Evolutionary conservation across 2,888 invertebrate genomes (phyloP).

Genomic region (Amblyjoppa proteus): DNA sequence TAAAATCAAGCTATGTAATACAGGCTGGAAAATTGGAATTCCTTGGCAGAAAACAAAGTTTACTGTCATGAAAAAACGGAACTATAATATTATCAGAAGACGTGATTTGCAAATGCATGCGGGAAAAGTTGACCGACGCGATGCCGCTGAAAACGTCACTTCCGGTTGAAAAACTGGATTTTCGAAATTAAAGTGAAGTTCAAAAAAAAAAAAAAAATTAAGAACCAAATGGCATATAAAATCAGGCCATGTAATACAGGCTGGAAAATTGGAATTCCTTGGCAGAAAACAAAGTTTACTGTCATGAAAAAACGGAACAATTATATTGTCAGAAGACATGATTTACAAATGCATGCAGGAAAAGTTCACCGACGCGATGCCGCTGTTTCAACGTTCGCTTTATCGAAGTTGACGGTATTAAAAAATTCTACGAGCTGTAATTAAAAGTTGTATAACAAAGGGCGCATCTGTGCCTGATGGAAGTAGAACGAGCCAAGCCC

Average conservation of each 20-base stretch:
- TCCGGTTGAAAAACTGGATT: too few species aligned
- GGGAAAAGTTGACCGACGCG: slow-evolving; percentile 64
- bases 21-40: neutral
- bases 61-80: neutral
- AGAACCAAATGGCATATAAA: too few species aligned
- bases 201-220: too few species aligned
- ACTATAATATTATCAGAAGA: slow-evolving; percentile 9
- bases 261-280: neutral
- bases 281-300: neutral
- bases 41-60: neutral
- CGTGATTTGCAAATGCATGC: slow-evolving; percentile 57
- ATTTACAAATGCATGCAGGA: slow-evolving; percentile 64
- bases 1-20: neutral
- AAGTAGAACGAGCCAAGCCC: slow-evolving; percentile 32
- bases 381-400: slow-evolving; percentile 1
- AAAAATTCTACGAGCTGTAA: slow-evolving; percentile 75
- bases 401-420: slow-evolving; percentile 10
- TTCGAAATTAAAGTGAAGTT: too few species aligned
- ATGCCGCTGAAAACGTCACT: neutral
- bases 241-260: neutral
- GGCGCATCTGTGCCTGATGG: slow-evolving; percentile 14
- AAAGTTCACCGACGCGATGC: slow-evolving; percentile 62
- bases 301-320: neutral
- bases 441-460: slow-evolving; percentile 75
- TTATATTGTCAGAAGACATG: slow-evolving; percentile 6